These are phyloP conservation scores for Spialia ferax DNA, from an alignment of 2,888 invertebrate genomes.

Conservation along the genomic window DNA sequence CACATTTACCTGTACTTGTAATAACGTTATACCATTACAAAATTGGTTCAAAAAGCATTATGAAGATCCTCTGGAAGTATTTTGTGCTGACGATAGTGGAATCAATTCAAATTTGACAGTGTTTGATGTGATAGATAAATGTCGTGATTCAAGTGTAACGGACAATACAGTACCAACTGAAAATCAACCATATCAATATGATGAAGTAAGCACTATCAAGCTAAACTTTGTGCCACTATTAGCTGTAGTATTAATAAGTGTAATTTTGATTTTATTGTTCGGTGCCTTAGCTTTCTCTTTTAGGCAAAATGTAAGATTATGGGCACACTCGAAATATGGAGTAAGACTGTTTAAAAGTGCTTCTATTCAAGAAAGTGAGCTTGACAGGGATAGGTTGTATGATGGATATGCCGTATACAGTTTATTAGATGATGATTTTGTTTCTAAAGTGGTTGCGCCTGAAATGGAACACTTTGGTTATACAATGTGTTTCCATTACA, in stretches of 20 bases:
- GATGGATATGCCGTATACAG: slow-evolving; percentile 96
- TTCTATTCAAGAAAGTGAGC: slow-evolving; percentile 84
- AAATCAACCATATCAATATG: slow-evolving; percentile 88
- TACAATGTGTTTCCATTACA: slow-evolving; percentile 90
- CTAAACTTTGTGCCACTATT: slow-evolving; percentile 91
- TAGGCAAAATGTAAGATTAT: slow-evolving; percentile 92
- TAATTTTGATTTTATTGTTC: slow-evolving; percentile 90
- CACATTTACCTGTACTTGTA: slow-evolving; percentile 93
- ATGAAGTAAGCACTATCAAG: slow-evolving; percentile 89
- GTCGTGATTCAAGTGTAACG: slow-evolving; percentile 76
- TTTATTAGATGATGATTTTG: slow-evolving; percentile 92
- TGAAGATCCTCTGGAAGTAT: slow-evolving; percentile 88
- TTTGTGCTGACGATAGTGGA: slow-evolving; percentile 86
- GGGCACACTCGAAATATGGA: slow-evolving; percentile 94
- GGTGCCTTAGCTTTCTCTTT: slow-evolving; percentile 91
- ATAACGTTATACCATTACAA: slow-evolving; percentile 88
- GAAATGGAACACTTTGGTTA: slow-evolving; percentile 91
- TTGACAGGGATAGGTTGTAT: slow-evolving; percentile 90
- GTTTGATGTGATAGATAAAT: slow-evolving; percentile 79
- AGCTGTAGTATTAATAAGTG: slow-evolving; percentile 90
- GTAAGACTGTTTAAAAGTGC: slow-evolving; percentile 91
- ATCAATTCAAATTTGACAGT: slow-evolving; percentile 74
- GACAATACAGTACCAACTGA: slow-evolving; percentile 86
- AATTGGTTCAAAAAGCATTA: slow-evolving; percentile 89
- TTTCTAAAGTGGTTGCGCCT: slow-evolving; percentile 89